phyloP scores from a whole-genome alignment of 1,140 invertebrate genomes.

The Heliconius nattereri region DNA sequence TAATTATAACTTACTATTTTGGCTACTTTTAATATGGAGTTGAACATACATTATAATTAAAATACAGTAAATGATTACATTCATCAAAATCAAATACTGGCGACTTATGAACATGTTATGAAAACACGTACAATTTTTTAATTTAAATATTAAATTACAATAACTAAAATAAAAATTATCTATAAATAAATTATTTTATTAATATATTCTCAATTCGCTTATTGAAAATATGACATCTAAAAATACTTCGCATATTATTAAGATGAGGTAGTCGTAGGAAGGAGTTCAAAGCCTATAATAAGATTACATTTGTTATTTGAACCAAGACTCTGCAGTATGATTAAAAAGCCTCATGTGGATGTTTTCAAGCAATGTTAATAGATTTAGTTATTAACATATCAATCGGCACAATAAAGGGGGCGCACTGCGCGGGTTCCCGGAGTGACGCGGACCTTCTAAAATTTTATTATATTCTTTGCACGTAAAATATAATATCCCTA shows the following conservation, averaged over 20 bases:
- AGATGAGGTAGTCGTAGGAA: not conserved
- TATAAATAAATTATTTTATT: not conserved
- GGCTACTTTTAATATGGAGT: too few relatives aligned
- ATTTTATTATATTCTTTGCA: slow-evolving; percentile 79
- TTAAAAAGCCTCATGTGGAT: not conserved
- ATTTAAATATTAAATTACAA: not conserved
- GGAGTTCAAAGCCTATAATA: not conserved
- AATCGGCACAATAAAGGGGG: slow-evolving; percentile 51
- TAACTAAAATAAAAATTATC: not conserved
- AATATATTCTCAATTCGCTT: not conserved
- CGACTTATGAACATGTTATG: not conserved
- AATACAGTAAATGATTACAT: not conserved
- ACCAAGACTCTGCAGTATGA: not conserved
- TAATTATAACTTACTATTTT: too few relatives aligned
- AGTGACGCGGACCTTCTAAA: slow-evolving; percentile 64
- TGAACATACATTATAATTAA: too few relatives aligned
- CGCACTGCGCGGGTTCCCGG: slow-evolving; percentile 42
- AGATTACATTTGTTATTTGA: slow-evolving; percentile 20
- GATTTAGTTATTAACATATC: slow-evolving; percentile 72
- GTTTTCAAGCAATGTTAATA: slow-evolving; percentile 42
- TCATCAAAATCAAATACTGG: not conserved
- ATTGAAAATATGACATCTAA: not conserved
- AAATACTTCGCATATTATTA: not conserved
- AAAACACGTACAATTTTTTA: not conserved
- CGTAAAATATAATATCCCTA: slow-evolving; percentile 80